Evolutionary conservation across 2,888 invertebrate species (phyloP).

Genomic region (Himalopsyche tibetana): DNA sequence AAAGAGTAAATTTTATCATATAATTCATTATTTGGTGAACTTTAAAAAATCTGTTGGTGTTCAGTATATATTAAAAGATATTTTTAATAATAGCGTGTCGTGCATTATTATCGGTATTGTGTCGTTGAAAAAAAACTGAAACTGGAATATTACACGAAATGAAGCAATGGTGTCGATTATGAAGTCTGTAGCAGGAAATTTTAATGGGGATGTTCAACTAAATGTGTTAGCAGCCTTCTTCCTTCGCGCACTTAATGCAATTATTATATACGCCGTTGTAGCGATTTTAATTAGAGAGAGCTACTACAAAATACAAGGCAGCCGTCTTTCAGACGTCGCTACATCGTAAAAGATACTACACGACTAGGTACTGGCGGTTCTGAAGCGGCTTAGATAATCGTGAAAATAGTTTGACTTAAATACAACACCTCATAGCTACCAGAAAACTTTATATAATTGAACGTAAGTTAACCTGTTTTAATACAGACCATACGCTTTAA

Average conservation of each 20-base stretch:
- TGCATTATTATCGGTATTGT: too few relatives aligned
- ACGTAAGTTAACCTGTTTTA: too few relatives aligned
- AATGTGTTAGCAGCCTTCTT: constrained; percentile 36
- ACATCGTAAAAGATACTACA: not conserved
- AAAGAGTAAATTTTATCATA: too few relatives aligned
- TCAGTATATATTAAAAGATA: too few relatives aligned
- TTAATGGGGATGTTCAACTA: constrained; percentile 36
- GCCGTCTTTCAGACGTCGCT: not conserved
- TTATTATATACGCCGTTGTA: constrained; percentile 38
- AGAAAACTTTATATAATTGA: too few relatives aligned
- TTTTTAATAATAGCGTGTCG: too few relatives aligned
- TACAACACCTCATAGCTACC: too few relatives aligned
- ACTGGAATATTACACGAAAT: not conserved
- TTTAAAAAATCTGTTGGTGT: too few relatives aligned
- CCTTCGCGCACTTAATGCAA: constrained; percentile 28
- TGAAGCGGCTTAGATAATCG: not conserved
- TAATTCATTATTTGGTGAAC: too few relatives aligned
- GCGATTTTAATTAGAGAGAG: constrained; percentile 35
- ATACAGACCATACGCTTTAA: too few relatives aligned
- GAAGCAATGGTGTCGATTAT: constrained; percentile 51
- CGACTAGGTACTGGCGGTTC: not conserved
- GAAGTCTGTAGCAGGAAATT: constrained; percentile 47
- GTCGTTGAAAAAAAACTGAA: not conserved
- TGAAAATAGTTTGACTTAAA: not conserved
- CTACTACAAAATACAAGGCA: constrained; percentile 25